phyloP scores from a whole-genome alignment of 2,888 invertebrate genomes.

The Halictus ligatus region DNA sequence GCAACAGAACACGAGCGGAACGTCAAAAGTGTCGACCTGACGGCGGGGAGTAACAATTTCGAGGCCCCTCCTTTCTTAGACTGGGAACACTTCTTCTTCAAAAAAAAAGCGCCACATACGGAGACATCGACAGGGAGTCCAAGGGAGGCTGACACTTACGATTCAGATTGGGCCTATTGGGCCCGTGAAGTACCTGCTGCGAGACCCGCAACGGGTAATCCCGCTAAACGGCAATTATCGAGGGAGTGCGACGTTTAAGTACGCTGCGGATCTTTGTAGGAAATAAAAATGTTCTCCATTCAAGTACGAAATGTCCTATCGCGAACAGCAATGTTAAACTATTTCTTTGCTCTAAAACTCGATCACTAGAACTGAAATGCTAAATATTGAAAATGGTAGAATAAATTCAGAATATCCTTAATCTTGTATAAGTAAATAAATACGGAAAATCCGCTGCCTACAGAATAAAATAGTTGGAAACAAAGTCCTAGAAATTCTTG shows the following conservation, averaged over 20 bases:
- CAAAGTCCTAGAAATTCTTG: too few species aligned
- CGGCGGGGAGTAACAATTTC: background rate
- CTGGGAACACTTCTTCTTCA: background rate
- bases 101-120: background rate
- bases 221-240: constrained; percentile 12
- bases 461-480: too few species aligned
- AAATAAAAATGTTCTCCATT: background rate
- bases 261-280: background rate
- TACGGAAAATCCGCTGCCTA: too few species aligned
- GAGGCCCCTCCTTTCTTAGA: background rate
- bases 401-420: too few species aligned
- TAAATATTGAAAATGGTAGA: too few species aligned
- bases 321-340: background rate
- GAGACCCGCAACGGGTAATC: constrained; percentile 21
- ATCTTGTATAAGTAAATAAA: too few species aligned
- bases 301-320: background rate
- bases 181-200: constrained; percentile 24
- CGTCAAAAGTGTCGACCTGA: constrained; percentile 2
- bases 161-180: constrained; percentile 18
- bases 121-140: background rate
- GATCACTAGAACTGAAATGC: too few species aligned
- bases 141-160: background rate
- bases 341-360: too few species aligned
- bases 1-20: constrained; percentile 12
- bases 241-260: background rate